Base-by-base conservation (phyloP, 2,113 vertebrate species). In the Aspidoscelis tigris region DNA sequence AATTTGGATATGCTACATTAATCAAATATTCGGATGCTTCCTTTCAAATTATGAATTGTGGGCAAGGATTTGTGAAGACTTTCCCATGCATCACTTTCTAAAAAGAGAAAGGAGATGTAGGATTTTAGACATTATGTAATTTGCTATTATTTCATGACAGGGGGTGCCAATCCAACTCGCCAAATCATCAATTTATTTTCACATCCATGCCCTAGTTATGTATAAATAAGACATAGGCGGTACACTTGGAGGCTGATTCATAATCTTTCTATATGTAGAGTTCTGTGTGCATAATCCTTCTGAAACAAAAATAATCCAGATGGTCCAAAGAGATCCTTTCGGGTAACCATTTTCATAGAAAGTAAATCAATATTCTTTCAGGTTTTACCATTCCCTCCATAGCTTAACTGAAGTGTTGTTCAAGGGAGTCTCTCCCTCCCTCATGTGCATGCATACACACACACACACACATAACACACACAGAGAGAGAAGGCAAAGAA, bases 331-430 rank as follows among this genome's bases (percentile, higher is more conserved):
- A 86, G 84, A 85, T 39, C 44, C 3, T 87, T 89, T 84, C 86
- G 7, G 1, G 68, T 91, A 93, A 88, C 86, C 86, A 86, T 89
- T 85, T 89, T 87, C 16, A 87, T 86, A 84, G 81, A 78, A 89
- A 89, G 90, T 77, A 78, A 92, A 93, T 92, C 93, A 90, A 83
- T 92, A 84, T 92, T 90, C 55, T 90, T 94, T 88, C 81, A 80
- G 78, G 86, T 87, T 83, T 92, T 78, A 73, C 65, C 44, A 72
- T 76, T 82, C 8, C 69, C 86, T 92, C 84, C 83, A 81, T 90
- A 93, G 71, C 53, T 93, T 88, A 84, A 88, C 70, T 87, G 92
- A 89, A 91, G 87, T 24, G 79, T 2, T 87, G 82, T 88, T 95
- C 91, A 87, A 81, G 86, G 93, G 82, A 91, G 76, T 61, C 58